Evolutionary conservation across 2,888 invertebrate genomes (phyloP).

Genomic region (Drosophila leonis): DNA sequence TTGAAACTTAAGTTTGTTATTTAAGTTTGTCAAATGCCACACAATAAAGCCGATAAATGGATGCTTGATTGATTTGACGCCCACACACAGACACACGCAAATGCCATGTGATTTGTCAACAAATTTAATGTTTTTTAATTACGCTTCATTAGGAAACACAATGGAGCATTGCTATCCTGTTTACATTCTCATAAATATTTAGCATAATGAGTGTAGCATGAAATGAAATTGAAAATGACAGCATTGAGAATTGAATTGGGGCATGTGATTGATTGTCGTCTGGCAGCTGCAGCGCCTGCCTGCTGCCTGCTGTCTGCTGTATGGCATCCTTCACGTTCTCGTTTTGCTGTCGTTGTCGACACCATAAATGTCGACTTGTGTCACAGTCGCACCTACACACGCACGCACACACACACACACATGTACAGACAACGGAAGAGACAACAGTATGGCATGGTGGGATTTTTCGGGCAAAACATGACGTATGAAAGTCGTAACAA

Average conservation of each 20-base stretch:
- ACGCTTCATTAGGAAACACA: conserved; percentile 70
- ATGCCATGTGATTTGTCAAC: conserved; percentile 10
- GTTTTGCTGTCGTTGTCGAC: conserved; percentile 58
- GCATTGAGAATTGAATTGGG: conserved; percentile 62
- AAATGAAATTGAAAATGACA: conserved; percentile 62
- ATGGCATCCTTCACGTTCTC: conserved; percentile 48
- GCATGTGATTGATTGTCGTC: conserved; percentile 74
- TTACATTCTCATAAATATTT: conserved; percentile 66
- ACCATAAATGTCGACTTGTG: conserved; percentile 75
- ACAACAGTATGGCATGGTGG: conserved; percentile 33
- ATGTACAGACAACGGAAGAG: conserved; percentile 17
- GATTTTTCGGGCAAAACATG: conserved; percentile 57
- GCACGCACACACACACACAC: conserved; percentile 3
- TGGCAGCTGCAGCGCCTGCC: conserved; percentile 27
- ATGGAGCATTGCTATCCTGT: conserved; percentile 20
- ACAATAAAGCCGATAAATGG: conserved; percentile 35
- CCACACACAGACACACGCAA: conserved; percentile 6
- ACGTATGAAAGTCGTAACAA: conserved; percentile 75
- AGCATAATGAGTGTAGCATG: conserved; percentile 44
- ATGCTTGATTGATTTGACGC: conserved; percentile 58
- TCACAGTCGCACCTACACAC: conserved; percentile 55
- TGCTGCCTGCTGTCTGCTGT: conserved; percentile 23
- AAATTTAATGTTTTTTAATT: conserved; percentile 74
- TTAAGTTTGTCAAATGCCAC: conserved; percentile 51
- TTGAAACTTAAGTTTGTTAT: conserved; percentile 58